Evolutionary conservation across 2,888 invertebrate species (phyloP).

Genomic region (Gastracanthus pulcherrimus): DNA sequence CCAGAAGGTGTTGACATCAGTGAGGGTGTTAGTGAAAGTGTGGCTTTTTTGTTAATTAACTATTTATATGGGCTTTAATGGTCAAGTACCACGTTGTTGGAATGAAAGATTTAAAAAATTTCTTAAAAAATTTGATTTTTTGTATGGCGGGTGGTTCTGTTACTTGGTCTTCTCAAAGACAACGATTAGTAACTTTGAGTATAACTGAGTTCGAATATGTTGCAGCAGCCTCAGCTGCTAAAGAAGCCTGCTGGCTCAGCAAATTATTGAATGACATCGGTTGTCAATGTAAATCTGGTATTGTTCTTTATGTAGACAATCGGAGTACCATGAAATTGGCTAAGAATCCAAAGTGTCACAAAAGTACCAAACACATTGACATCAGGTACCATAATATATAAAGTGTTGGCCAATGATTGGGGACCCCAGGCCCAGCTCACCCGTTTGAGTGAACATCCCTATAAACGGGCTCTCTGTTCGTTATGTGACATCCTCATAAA

Average conservation of each 20-base stretch:
- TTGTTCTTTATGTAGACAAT: slow-evolving; percentile 18
- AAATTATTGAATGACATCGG: slow-evolving; percentile 20
- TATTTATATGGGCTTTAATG: too few relatives aligned
- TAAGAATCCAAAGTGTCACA: slow-evolving; percentile 29
- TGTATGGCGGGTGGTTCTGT: not conserved
- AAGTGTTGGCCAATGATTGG: too few relatives aligned
- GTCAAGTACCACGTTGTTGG: too few relatives aligned
- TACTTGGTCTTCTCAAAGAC: not conserved
- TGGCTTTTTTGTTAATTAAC: too few relatives aligned
- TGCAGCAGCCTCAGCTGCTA: slow-evolving; percentile 11
- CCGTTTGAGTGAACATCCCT: too few relatives aligned
- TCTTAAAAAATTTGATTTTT: not conserved
- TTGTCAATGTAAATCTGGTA: slow-evolving; percentile 5
- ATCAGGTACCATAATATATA: slow-evolving; percentile 28
- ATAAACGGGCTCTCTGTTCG: too few relatives aligned
- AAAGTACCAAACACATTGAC: slow-evolving; percentile 47
- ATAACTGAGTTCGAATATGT: not conserved
- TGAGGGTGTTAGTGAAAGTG: too few relatives aligned
- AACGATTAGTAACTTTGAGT: not conserved
- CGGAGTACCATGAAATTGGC: slow-evolving; percentile 70
- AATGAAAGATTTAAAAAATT: too few relatives aligned
- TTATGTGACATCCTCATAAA: too few relatives aligned
- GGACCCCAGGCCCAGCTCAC: too few relatives aligned
- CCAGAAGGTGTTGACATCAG: too few relatives aligned
- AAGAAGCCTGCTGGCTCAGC: slow-evolving; percentile 8